Evolutionary conservation across 2,113 vertebrate genomes (phyloP), one percentile per base, ranked within the genome.

Genomic region (Polypterus senegalus): DNA sequence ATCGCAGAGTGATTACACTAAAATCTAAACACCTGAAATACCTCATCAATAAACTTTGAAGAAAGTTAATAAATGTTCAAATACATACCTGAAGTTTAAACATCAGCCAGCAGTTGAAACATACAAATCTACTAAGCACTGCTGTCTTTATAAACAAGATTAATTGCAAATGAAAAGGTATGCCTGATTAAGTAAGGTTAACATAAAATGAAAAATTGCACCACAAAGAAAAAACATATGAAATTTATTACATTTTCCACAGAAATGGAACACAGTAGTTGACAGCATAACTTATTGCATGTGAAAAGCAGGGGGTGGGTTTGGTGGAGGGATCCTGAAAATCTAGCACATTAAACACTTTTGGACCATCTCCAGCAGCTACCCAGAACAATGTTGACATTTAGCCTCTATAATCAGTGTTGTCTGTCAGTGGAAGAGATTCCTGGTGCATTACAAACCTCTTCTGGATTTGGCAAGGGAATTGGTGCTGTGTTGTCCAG

Each of bases 321-420:
- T 70, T 71, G 72, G 73, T 72, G 69, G 67, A 73, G 69, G 75
- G 65, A 72, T 62, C 57, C 65, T 65, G 69, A 71, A 69, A 73
- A 62, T 67, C 72, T 76, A 4, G 2, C 66, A 65, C 67, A 57
- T 58, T 66, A 76, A 76, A 74, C 59, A 63, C 65, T 67, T 64
- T 70, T 78, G 78, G 74, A 76, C 62, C 63, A 49, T 48, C 62
- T 75, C 78, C 76, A 76, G 1, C 66, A 69, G 68, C 64, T 66
- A 73, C 61, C 71, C 70, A 72, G 73, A 81, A 80, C 79, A 80
- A 79, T 60, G 73, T 65, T 78, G 76, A 84, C 76, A 78, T 79
- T 78, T 72, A 81, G 77, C 65, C 73, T 59, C 68, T 65, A 56
- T 58, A 73, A 79, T 77, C 76, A 69, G 68, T 9, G 1, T 7